Base-by-base conservation (phyloP, 2,888 invertebrate genomes). In the Spialia ferax region DNA sequence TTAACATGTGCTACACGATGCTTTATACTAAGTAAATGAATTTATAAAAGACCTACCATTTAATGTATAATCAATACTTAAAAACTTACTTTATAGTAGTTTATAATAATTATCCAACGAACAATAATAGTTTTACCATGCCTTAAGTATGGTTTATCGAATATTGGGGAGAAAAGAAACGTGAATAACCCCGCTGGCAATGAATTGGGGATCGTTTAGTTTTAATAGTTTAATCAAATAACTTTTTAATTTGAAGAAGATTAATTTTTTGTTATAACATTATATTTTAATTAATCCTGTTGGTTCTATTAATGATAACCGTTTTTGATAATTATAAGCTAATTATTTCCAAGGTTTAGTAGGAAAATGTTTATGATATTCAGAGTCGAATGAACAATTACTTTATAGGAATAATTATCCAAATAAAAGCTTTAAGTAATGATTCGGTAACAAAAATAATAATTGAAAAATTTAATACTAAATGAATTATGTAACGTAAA, bases 401-500 rank as follows among this genome's bases (percentile, higher is more conserved):
- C 66, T 71, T 68, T 73, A 67, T 67, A 55, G 32, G 68, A 71
- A 59, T 67, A 59, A 71, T 65, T 68, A 79, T 72, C 70, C 72
- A 74, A 76, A 77, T 71, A 70, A 75, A 69, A 79, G 80, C 80
- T 80, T 81, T 81, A 81, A 79, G 64, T 63, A 29, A 66, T 62
- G 68, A 73, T 54, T 56, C 67, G 63, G 67, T 32, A 13, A 45
- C 29, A 35, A 11, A 38, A 1, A 22, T 32, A 1, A 22, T 32
- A 56, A 42, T 56, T 32, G 11, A 54, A n/a, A 22, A 26, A 54
- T 22, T 4, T 5, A 26, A 48, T 56, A 32, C 13, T n/a, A n/a
- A n/a, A 50, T 56, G 18, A 45, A 18, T 18, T n/a, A 38, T n/a
- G 38, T 45, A 18, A 45, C 18, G 29, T 8, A 20, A 22, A 48